A percentile compares a stretch with the other conserved stretches of the same genome.
Evolutionary conservation across 2,888 invertebrate genomes (phyloP).

Genomic region (Nephrocerus scutellatus): DNA sequence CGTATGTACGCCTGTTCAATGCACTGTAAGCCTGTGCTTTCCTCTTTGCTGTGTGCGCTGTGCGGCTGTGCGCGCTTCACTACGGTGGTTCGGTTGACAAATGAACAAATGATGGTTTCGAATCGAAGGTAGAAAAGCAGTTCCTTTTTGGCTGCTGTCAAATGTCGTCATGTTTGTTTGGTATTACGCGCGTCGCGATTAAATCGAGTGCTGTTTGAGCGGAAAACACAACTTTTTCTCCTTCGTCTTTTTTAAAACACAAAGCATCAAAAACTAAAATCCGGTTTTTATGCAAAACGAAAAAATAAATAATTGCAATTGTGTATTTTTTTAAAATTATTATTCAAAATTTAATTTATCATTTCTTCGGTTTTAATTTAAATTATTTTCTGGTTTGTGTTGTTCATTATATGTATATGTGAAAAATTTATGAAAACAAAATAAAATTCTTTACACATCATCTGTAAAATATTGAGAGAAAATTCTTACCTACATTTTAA

Average conservation of each 20-base stretch:
- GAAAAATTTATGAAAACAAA: too few relatives aligned
- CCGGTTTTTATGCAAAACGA: background rate
- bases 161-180: constrained; percentile 43
- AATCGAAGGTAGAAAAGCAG: constrained; percentile 39
- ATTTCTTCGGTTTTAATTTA: constrained; percentile 3
- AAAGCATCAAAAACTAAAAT: constrained; percentile 22
- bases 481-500: too few relatives aligned
- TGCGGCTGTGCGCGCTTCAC: constrained; percentile 3
- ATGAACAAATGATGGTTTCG: constrained; percentile 24
- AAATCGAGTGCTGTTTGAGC: constrained; percentile 25
- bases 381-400: too few relatives aligned
- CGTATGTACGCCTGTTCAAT: constrained; percentile 13
- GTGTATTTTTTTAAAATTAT: too few relatives aligned
- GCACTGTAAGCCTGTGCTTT: constrained; percentile 10
- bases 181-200: constrained; percentile 35
- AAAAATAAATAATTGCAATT: constrained; percentile 1
- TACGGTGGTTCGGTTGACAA: constrained; percentile 21
- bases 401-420: too few relatives aligned
- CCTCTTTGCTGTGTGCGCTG: constrained; percentile 8
- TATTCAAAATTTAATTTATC: too few relatives aligned
- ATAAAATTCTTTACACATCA: too few relatives aligned
- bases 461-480: too few relatives aligned
- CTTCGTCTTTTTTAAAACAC: constrained; percentile 11
- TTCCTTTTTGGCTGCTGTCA: constrained; percentile 48
- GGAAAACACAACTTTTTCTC: too few relatives aligned